Percentiles rank a stretch among this genome's conserved stretches.
phyloP scores from a whole-genome alignment of 2,888 invertebrate species.

The Drosophila sordidapex region DNA sequence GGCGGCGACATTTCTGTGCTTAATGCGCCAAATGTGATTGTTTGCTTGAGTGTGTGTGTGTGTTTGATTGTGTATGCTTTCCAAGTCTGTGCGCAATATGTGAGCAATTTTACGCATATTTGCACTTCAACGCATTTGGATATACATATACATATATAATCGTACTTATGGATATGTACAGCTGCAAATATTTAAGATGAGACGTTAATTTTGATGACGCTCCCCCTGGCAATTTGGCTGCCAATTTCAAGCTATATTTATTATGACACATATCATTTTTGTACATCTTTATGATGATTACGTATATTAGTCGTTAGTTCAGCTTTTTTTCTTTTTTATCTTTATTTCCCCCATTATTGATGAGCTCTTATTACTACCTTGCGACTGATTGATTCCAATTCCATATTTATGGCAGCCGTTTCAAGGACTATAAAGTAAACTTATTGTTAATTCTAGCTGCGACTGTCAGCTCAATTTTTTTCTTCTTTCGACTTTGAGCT shows the following conservation, averaged over 20 bases:
- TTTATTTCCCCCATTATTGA: constrained; percentile 9
- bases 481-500: constrained; percentile 10
- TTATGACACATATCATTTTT: constrained; percentile 42
- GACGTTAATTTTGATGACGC: constrained; percentile 74
- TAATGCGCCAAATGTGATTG: constrained; percentile 50
- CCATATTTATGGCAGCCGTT: constrained; percentile 17
- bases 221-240: constrained; percentile 52
- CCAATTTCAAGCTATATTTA: constrained; percentile 33
- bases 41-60: constrained; percentile 25
- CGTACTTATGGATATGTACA: constrained; percentile 1
- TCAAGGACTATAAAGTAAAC: constrained; percentile 22
- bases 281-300: constrained; percentile 65
- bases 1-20: constrained; percentile 45
- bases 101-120: constrained; percentile 73
- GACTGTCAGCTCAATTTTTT: constrained; percentile 20
- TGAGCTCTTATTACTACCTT: constrained; percentile 12
- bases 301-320: constrained; percentile 64
- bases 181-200: constrained; percentile 62
- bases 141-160: constrained; percentile 9
- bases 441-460: constrained; percentile 46
- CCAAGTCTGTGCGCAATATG: constrained; percentile 29
- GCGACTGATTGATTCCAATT: constrained; percentile 38
- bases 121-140: constrained; percentile 53
- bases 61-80: constrained; percentile 19
- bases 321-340: constrained; percentile 35